phyloP scores from a whole-genome alignment of 30 jellyfish, hydroid and myxozoan genomes.

The Rhopilema esculentum region DNA sequence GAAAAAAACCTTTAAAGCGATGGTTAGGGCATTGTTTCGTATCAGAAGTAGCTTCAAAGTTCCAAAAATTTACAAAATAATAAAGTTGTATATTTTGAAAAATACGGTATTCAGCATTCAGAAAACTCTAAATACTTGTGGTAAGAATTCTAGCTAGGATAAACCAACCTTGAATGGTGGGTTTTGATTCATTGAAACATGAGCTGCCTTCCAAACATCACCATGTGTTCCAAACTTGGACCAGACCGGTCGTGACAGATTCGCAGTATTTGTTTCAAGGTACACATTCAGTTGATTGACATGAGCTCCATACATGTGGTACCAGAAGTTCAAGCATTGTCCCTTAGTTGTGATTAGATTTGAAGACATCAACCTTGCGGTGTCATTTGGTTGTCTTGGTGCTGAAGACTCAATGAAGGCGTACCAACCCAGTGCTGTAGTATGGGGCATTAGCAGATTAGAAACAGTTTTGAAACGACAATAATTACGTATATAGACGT shows the following conservation, averaged over 20 bases:
- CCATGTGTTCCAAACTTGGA: conserved; percentile 96
- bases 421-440: conserved; percentile 89
- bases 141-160: neutral
- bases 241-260: conserved; percentile 85
- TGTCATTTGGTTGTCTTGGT: conserved; percentile 93
- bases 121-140: neutral
- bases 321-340: conserved; percentile 95
- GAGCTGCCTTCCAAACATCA: conserved; percentile 92
- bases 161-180: conserved; percentile 86
- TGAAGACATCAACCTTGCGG: conserved; percentile 84
- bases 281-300: conserved; percentile 88
- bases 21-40: no score
- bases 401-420: conserved; percentile 89
- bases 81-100: no score
- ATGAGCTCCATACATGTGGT: conserved; percentile 97
- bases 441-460: no score
- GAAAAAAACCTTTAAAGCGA: no score
- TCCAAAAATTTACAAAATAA: no score
- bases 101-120: no score
- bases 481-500: no score
- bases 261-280: conserved; percentile 42
- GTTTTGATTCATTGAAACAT: conserved; percentile 67
- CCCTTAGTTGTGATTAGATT: conserved; percentile 63
- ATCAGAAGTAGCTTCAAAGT: no score
- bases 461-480: no score